Evolutionary conservation across 2,113 vertebrate genomes (phyloP).

Genomic region (Hippocampus mohnikei): DNA sequence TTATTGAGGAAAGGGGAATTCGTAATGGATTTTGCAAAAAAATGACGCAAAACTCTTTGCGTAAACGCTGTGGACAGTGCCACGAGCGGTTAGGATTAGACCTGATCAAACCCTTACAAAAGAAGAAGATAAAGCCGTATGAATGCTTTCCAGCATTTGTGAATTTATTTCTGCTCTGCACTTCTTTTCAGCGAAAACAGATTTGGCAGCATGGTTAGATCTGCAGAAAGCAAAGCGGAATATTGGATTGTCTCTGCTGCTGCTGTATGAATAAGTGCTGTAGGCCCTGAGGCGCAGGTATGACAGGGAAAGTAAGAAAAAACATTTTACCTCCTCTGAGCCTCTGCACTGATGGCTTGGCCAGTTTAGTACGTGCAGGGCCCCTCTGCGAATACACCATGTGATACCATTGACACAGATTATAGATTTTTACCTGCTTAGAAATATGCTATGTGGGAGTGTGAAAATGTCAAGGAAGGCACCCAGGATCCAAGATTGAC

Average conservation of each 20-base stretch:
- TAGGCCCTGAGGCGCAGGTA: conserved; percentile 54
- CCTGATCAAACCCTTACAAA: conserved; percentile 1
- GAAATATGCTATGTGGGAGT: conserved; percentile 72
- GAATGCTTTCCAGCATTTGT: conserved; percentile 8
- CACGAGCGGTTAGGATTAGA: neutral
- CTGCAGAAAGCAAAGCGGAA: conserved; percentile 36
- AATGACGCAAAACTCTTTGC: neutral
- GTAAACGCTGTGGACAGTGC: neutral
- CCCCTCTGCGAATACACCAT: conserved; percentile 60
- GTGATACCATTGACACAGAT: conserved; percentile 76
- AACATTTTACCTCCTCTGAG: conserved; percentile 65
- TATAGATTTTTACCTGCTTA: conserved; percentile 75
- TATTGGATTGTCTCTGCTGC: conserved; percentile 56
- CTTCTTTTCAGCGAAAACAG: conserved; percentile 40
- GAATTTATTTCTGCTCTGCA: conserved; percentile 15
- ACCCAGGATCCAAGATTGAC: conserved; percentile 65
- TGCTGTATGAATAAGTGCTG: conserved; percentile 45
- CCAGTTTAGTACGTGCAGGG: conserved; percentile 46
- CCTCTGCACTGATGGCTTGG: conserved; percentile 55
- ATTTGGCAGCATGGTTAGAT: conserved; percentile 19
- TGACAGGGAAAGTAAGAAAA: conserved; percentile 67
- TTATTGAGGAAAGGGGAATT: too few species aligned
- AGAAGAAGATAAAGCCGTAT: neutral
- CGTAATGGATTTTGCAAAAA: neutral
- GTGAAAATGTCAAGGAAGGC: conserved; percentile 72